A percentile compares a stretch with the other conserved stretches of the same genome.
Conservation (phyloP, 2,113 vertebrate species). For the Ictalurus punctatus region DNA sequence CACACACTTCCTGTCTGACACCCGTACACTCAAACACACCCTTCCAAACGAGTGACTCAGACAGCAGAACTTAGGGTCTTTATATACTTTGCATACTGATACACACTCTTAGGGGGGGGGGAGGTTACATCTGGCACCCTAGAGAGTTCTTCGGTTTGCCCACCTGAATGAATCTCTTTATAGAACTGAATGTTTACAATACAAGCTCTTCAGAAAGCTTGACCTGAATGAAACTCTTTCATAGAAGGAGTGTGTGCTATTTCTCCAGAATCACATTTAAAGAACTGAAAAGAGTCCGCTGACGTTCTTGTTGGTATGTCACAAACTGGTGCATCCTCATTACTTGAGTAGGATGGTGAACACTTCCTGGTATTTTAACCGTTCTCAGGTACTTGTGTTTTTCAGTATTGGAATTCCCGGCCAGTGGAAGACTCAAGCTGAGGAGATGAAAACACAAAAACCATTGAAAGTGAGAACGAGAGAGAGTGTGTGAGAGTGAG, state of each 20-base stretch:
- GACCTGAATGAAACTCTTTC: background rate
- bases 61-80: background rate
- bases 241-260: background rate
- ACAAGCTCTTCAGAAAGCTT: background rate
- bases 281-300: background rate
- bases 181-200: background rate
- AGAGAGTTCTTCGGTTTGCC: background rate
- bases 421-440: background rate
- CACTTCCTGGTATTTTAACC: background rate
- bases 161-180: background rate
- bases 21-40: background rate
- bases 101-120: background rate
- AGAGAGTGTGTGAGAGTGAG: background rate
- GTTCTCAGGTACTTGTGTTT: background rate
- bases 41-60: background rate
- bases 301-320: background rate
- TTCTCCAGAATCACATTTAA: background rate
- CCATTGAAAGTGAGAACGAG: background rate
- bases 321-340: background rate
- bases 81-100: background rate
- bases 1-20: slow-evolving; percentile 72
- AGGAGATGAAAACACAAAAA: background rate
- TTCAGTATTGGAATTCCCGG: background rate
- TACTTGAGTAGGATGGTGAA: background rate
- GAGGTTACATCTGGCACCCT: background rate